Base-by-base conservation (phyloP, 2,113 vertebrate genomes). In the Ptychochromis oligacanthus region DNA sequence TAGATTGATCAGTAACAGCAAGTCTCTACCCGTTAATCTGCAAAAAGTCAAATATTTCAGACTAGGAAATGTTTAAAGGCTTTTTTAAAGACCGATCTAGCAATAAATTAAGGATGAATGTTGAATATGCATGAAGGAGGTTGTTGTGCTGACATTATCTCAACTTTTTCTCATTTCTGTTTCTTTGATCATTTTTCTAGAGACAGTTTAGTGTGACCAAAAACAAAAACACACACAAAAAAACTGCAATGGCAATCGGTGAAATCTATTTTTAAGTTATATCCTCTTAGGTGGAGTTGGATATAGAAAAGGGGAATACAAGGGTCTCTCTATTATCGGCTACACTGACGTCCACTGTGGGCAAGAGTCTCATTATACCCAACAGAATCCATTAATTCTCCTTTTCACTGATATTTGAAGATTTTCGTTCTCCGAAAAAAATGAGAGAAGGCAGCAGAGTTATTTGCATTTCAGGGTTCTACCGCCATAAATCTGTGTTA, bases 31-130 rank as follows among this genome's bases (percentile, higher is more conserved):
- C 52, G 34, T 36, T 64, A 43, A 59, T 74, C 5, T 12, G 40
- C 59, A 59, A 57, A 10, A 22, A 70, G 34, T 14, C 17, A 6
- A 15, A 31, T 34, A 11, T 14, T 49, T 72, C 18, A 54, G 46
- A n/a, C 26, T 54, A 49, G 31, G 40, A 64, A 20, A 54, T 15
- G 20, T 49, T 49, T 49, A 61, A 70, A 49, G 49, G 36, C 34
- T 55, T 34, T 22, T 55, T 28, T 22, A 82, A 80, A 40, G 40
- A 43, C 67, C 26, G 55, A 77, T 36, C 15, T 14, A 38, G 76
- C 82, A 80, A 75, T 87, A 72, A 59, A 85, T 54, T 31, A 22
- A 82, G 82, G 57, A 75, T 75, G 22, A 61, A 26, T 83, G 64
- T 64, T 61, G 59, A 14, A 26, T 75, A 54, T 64, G 18, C 52